A percentile compares a stretch with the other conserved stretches of the same genome.
These are phyloP conservation scores for Torymus texanus DNA, from an alignment of 2,888 invertebrate species.

Conservation along the genomic window DNA sequence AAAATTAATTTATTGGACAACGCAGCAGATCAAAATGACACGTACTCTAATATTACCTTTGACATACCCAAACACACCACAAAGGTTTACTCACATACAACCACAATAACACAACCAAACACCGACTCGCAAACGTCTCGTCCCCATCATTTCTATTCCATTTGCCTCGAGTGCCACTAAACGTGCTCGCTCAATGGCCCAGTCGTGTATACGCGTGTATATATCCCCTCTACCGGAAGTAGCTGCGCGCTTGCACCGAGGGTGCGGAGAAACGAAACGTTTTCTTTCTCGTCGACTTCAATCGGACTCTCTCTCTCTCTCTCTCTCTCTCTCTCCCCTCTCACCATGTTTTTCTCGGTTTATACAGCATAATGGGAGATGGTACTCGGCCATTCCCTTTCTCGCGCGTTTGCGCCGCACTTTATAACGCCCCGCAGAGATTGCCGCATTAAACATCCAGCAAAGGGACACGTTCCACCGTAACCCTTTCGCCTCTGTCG, in stretches of 20 bases:
- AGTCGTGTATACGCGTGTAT: not conserved
- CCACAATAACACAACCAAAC: not conserved
- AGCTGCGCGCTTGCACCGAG: no score
- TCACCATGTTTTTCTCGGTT: constrained; percentile 68
- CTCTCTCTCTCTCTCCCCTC: not conserved
- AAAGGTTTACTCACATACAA: not conserved
- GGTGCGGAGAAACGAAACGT: not conserved
- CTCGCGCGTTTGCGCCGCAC: constrained; percentile 70
- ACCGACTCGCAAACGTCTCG: not conserved
- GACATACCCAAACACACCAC: not conserved
- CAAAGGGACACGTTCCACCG: constrained; percentile 68
- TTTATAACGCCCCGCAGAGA: constrained; percentile 74
- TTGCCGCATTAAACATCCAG: constrained; percentile 75
- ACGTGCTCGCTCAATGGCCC: not conserved
- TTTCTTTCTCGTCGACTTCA: constrained; percentile 30
- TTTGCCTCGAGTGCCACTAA: not conserved
- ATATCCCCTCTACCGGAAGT: no score
- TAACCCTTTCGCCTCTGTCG: constrained; percentile 24
- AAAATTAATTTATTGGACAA: no score
- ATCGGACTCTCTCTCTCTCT: constrained; percentile 17
- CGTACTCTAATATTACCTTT: not conserved
- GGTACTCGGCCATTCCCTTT: constrained; percentile 72
- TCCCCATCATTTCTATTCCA: constrained; percentile 8
- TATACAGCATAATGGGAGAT: constrained; percentile 69
- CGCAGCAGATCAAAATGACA: no score